Evolutionary conservation across 2,888 invertebrate species (phyloP).

Genomic region (Tupiocoris notatus): DNA sequence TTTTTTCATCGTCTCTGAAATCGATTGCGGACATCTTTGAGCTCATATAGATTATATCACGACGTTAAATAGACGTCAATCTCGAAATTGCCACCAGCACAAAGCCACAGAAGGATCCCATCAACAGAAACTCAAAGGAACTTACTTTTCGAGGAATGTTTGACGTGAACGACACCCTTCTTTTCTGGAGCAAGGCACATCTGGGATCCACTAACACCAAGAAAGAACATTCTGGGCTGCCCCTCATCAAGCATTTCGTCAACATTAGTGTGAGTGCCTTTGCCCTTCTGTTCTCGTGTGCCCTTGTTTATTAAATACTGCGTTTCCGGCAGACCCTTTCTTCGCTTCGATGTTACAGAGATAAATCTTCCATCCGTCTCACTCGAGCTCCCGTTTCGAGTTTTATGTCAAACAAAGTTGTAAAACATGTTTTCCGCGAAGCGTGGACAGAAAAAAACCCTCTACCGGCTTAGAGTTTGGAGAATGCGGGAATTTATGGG

Average conservation of each 20-base stretch:
- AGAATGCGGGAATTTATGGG: neutral
- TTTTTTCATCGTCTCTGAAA: too few species aligned
- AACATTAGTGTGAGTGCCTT: neutral
- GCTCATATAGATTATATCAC: too few species aligned
- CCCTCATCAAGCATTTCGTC: neutral
- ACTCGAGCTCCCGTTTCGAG: neutral
- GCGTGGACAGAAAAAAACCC: neutral
- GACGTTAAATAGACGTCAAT: too few species aligned
- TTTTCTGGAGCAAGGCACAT: neutral
- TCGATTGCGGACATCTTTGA: too few species aligned
- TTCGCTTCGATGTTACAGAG: conserved; percentile 11
- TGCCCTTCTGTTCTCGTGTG: conserved; percentile 23
- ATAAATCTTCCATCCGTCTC: conserved; percentile 15
- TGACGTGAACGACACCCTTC: neutral
- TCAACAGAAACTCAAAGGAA: neutral
- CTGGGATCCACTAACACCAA: neutral
- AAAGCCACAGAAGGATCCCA: neutral
- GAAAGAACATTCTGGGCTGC: neutral
- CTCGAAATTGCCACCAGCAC: too few species aligned
- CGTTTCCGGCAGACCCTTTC: conserved; percentile 26
- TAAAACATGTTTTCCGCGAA: neutral
- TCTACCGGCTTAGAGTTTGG: neutral
- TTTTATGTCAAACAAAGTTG: neutral
- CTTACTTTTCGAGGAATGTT: neutral
- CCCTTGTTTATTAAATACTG: conserved; percentile 29